These are phyloP conservation scores for Lymantria dispar DNA, from an alignment of 2,888 invertebrate species.

Conservation along the genomic window DNA sequence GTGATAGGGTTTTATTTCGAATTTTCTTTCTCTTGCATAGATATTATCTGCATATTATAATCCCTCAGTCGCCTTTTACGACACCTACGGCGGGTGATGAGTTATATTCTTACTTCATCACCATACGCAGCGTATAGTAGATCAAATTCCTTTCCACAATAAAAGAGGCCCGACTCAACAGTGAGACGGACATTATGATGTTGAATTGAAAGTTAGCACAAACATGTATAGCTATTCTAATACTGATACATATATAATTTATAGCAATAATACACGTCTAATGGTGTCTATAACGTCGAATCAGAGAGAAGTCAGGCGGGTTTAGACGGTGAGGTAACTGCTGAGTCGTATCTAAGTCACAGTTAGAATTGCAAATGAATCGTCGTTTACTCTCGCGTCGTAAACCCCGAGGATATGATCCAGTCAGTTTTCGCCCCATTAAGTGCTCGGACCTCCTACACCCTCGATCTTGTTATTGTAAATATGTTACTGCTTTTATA, in stretches of 20 bases:
- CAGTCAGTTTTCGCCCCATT: conserved; percentile 82
- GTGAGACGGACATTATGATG: too few species aligned
- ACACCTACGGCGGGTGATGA: too few species aligned
- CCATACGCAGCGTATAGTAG: too few species aligned
- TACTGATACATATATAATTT: conserved; percentile 13
- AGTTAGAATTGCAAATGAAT: conserved; percentile 83
- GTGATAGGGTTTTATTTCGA: too few species aligned
- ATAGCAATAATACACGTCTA: conserved; percentile 20
- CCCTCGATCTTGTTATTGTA: conserved; percentile 62
- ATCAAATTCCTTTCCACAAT: too few species aligned
- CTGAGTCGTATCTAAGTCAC: conserved; percentile 59
- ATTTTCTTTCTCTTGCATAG: too few species aligned
- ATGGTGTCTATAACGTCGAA: conserved; percentile 29
- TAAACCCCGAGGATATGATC: conserved; percentile 79
- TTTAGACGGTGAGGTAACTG: conserved; percentile 31
- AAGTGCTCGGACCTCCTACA: conserved; percentile 70
- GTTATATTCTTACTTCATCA: too few species aligned
- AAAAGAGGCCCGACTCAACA: too few species aligned
- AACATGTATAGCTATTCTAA: too few species aligned
- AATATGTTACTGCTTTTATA: conserved; percentile 43
- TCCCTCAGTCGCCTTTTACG: too few species aligned
- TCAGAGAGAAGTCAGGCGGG: conserved; percentile 27
- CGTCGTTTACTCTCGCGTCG: conserved; percentile 77
- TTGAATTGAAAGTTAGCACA: too few species aligned
- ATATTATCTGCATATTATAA: too few species aligned